Evolutionary conservation across 1,140 invertebrate species (phyloP), one percentile per base, ranked within the genome.

Genomic region (Brachionus angularis): DNA sequence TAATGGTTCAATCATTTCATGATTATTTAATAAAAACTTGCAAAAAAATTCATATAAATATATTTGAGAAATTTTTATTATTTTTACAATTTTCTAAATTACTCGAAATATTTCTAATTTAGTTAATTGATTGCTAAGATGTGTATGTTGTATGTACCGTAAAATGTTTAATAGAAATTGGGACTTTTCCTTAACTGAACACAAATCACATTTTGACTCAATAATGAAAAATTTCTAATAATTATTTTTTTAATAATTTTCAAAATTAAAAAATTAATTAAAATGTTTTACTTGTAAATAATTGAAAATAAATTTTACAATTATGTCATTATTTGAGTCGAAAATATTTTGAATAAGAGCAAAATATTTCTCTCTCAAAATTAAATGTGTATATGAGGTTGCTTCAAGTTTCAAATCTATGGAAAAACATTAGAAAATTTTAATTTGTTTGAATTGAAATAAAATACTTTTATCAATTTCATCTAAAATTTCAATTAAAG

Each of bases 81-180:
- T 10, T 10, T 42, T 10, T 10, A 42, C 39, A 42, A 42, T 10
- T 42, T 10, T 16, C 10, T 10, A 10, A 42, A 42, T 29, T 67
- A 67, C 62, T 47, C 36, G 46, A 10, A 67, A 47, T 25, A 67
- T 34, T 46, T 67, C 62, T 14, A 67, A 34, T 14, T 47, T 67
- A 0, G 42, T 47, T 5, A 46, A 8, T 23, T 67, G 39, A 31
- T 21, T 46, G 5, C 29, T 31, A 1, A 67, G 21, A 3, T 7
- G 10, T 21, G 62, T 21, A n/a, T 67, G 62, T 0, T 67, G 42
- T 47, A 67, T 67, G 29, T 18, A 67, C 14, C 62, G 42, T 16
- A 67, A 25, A 33, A 67, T 67, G 29, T 67, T 67, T 14, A 67
- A 25, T 36, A 50, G 18, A 36, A 67, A 67, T 29, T 67, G 62